Conservation (phyloP, 2,797 vertebrate genomes). For the Huso huso region DNA sequence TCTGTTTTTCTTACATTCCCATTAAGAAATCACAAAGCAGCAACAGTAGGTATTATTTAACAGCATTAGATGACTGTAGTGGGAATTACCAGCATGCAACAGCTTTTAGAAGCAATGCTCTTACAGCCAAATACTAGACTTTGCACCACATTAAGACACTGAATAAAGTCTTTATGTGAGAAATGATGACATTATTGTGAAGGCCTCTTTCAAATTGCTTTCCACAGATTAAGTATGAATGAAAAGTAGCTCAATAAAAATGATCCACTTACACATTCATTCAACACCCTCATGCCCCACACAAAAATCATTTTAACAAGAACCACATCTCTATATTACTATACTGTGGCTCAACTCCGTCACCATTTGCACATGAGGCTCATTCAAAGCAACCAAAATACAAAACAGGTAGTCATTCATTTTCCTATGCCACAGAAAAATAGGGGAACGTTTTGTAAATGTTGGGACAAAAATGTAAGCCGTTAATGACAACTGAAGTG, state of each 20-base stretch:
- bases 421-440: slow-evolving; percentile 13
- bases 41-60: slow-evolving; percentile 68
- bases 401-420: slow-evolving; percentile 14
- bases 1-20: slow-evolving; percentile 43
- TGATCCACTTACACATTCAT: too few relatives aligned
- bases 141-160: slow-evolving; percentile 62
- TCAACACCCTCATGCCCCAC: too few relatives aligned
- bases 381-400: slow-evolving; percentile 73
- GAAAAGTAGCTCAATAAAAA: too few relatives aligned
- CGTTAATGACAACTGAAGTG: too few relatives aligned
- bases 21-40: slow-evolving; percentile 80
- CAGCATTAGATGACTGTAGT: slow-evolving; percentile 72
- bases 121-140: slow-evolving; percentile 69
- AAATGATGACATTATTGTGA: slow-evolving; percentile 51
- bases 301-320: too few relatives aligned
- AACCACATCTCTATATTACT: too few relatives aligned
- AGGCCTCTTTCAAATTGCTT: too few relatives aligned
- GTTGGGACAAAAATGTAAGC: too few relatives aligned
- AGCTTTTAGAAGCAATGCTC: slow-evolving; percentile 67
- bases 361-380: slow-evolving; percentile 76
- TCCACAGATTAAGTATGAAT: too few relatives aligned
- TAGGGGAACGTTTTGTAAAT: too few relatives aligned
- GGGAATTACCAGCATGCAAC: slow-evolving; percentile 75
- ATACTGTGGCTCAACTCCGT: slow-evolving; percentile 30
- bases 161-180: slow-evolving; percentile 69